These are phyloP conservation scores for Hyposoter dolosus DNA, from an alignment of 2,888 invertebrate species.

Conservation along the genomic window DNA sequence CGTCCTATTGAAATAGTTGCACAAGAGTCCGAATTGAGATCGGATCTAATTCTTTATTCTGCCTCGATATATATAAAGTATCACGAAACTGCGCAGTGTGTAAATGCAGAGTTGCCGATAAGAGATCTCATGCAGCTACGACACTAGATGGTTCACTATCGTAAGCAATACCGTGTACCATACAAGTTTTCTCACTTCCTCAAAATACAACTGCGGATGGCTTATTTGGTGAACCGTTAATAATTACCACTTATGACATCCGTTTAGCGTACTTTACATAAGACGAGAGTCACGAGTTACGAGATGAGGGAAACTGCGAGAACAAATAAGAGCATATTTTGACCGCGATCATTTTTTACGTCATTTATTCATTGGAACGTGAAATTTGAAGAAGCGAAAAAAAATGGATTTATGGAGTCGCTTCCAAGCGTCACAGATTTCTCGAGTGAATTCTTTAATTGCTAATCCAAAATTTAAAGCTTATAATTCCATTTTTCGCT, in stretches of 20 bases:
- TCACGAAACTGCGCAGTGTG: conserved; percentile 12
- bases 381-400: not conserved
- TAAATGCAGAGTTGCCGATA: not conserved
- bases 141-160: not conserved
- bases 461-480: too few species aligned
- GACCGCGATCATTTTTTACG: not conserved
- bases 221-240: conserved; percentile 7
- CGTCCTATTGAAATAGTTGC: not conserved
- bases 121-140: conserved; percentile 13
- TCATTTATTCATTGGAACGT: not conserved
- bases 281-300: conserved; percentile 1
- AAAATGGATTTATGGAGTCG: too few species aligned
- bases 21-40: not conserved
- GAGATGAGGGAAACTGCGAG: conserved; percentile 10
- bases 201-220: not conserved
- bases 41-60: not conserved
- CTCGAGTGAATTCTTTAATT: too few species aligned
- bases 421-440: too few species aligned
- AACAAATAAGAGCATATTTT: not conserved
- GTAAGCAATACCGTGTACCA: not conserved
- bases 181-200: not conserved
- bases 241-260: conserved; percentile 28
- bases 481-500: too few species aligned
- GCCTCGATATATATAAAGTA: not conserved
- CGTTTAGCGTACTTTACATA: not conserved